Percentiles rank a stretch among this genome's conserved stretches.
Evolutionary conservation across 2,797 vertebrate genomes (phyloP).

Genomic region (Phrynocephalus vlangalii): DNA sequence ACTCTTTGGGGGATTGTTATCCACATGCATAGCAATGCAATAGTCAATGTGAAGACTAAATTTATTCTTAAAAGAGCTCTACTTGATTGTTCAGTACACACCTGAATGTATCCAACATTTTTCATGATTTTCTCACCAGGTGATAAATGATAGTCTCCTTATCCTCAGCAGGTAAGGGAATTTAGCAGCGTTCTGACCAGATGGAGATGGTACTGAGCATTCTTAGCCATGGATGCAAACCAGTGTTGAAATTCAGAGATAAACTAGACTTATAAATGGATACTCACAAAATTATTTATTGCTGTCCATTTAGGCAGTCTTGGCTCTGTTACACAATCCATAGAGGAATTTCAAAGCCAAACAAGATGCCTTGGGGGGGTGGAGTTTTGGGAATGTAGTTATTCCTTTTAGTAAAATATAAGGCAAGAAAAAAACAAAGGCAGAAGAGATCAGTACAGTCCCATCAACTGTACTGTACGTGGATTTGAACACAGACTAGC

Average conservation of each 20-base stretch:
- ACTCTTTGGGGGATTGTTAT: constrained; percentile 21
- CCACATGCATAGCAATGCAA: neutral
- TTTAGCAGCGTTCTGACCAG: neutral
- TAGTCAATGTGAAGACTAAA: neutral
- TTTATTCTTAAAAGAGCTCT: constrained; percentile 33
- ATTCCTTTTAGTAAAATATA: no score
- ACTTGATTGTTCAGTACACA: constrained; percentile 24
- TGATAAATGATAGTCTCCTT: neutral
- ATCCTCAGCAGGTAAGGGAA: neutral
- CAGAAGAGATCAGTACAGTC: no score
- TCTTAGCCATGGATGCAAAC: neutral
- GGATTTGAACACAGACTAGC: no score
- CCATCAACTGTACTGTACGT: no score
- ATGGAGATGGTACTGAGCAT: neutral
- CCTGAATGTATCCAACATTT: neutral
- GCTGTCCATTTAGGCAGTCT: no score
- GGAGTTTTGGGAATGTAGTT: no score
- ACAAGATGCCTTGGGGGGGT: no score
- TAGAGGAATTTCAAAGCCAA: no score
- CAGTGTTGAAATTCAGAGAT: neutral
- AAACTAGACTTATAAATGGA: neutral
- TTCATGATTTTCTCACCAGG: neutral
- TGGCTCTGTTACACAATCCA: no score
- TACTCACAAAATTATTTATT: no score
- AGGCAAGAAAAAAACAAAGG: no score